These are phyloP conservation scores for Apantesis nais DNA, from an alignment of 2,888 invertebrate genomes.

Conservation along the genomic window DNA sequence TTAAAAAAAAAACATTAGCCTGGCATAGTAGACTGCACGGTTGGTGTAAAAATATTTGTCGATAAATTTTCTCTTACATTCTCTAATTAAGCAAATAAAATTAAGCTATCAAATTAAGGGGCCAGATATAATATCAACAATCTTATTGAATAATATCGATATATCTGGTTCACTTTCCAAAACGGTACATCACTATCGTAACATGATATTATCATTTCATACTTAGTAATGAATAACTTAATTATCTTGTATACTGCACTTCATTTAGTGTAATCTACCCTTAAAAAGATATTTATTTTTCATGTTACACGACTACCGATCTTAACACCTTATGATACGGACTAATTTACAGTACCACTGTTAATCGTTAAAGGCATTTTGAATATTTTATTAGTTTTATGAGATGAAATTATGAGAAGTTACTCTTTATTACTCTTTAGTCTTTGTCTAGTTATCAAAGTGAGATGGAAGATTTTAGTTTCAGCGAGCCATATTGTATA, in stretches of 20 bases:
- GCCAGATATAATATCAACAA: not conserved
- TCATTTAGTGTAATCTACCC: not conserved
- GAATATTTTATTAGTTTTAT: constrained; percentile 1
- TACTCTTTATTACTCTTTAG: constrained; percentile 1
- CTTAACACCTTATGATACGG: not conserved
- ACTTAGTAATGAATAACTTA: not conserved
- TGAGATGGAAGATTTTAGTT: not conserved
- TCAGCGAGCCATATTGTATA: constrained; percentile 10
- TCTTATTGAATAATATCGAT: not conserved
- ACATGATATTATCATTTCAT: not conserved
- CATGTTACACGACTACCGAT: not conserved
- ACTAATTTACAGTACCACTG: not conserved
- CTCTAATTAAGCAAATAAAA: not conserved
- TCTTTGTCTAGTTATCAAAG: not conserved
- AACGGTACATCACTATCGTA: not conserved
- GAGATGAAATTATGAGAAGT: not conserved
- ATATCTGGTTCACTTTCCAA: not conserved
- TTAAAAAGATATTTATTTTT: not conserved
- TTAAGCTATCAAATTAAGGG: rapidly evolving
- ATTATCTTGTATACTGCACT: constrained; percentile 4
- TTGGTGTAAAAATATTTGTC: not conserved
- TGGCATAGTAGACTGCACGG: no score
- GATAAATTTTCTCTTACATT: not conserved
- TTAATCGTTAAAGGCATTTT: not conserved
- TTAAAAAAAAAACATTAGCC: no score